These are phyloP conservation scores for Colletes latitarsis DNA, from an alignment of 1,140 invertebrate genomes.

Conservation along the genomic window DNA sequence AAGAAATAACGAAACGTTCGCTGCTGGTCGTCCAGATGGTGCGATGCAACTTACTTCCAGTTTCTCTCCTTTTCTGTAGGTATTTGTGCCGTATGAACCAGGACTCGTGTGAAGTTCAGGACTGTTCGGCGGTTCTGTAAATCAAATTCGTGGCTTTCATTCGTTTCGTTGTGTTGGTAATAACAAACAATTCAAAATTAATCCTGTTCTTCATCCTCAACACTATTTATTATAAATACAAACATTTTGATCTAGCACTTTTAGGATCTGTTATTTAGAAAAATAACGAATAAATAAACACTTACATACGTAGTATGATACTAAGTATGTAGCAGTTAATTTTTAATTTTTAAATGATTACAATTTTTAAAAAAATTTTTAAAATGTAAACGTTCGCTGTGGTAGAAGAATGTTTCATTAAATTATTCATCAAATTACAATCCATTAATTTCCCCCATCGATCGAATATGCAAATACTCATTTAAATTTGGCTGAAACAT, in stretches of 20 bases:
- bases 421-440: not conserved
- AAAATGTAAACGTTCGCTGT: not conserved
- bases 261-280: too few relatives aligned
- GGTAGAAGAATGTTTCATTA: too few relatives aligned
- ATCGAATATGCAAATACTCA: conserved; percentile 7
- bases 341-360: too few relatives aligned
- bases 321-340: too few relatives aligned
- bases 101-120: conserved; percentile 82
- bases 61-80: conserved; percentile 83
- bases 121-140: conserved; percentile 83
- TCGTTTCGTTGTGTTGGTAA: not conserved
- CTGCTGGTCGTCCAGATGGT: conserved; percentile 85
- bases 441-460: not conserved
- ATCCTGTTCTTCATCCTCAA: too few relatives aligned
- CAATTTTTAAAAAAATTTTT: not conserved
- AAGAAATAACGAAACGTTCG: conserved; percentile 87
- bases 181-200: not conserved
- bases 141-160: conserved; percentile 27
- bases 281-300: too few relatives aligned
- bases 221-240: too few relatives aligned
- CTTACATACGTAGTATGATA: too few relatives aligned
- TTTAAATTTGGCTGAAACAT: conserved; percentile 31
- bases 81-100: conserved; percentile 73
- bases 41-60: conserved; percentile 86
- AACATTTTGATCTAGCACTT: too few relatives aligned